Conservation (phyloP, 23 tunicate species). For the Corella eumyota region DNA sequence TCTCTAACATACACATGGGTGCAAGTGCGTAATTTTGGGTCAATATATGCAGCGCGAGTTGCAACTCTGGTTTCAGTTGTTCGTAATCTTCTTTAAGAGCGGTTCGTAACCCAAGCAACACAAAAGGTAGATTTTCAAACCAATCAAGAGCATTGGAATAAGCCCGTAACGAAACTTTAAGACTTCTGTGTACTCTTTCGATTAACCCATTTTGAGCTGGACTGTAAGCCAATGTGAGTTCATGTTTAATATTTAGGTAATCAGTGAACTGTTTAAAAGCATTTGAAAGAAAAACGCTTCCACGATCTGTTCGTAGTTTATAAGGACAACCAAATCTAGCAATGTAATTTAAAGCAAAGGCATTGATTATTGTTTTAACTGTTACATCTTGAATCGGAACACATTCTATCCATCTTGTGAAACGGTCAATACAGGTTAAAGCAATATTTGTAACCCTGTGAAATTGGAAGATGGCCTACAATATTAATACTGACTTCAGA, state of each 20-base stretch:
- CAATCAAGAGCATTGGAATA: conserved; percentile 1
- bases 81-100: conserved; percentile 7
- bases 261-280: background rate
- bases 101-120: conserved; percentile 5
- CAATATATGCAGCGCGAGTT: too few species aligned
- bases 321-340: conserved; percentile 5
- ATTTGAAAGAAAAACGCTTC: conserved; percentile 7
- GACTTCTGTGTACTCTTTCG: conserved; percentile 12
- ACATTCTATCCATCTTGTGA: conserved; percentile 3
- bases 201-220: conserved; percentile 5
- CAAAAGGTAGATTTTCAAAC: conserved; percentile 8
- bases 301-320: conserved; percentile 6
- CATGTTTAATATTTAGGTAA: background rate
- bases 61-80: too few species aligned
- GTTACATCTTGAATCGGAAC: too few species aligned
- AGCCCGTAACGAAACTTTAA: conserved; percentile 8
- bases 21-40: too few species aligned
- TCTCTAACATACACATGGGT: too few species aligned
- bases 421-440: conserved; percentile 3
- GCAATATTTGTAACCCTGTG: conserved; percentile 3
- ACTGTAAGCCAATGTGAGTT: background rate
- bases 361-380: too few species aligned
- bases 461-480: conserved; percentile 12
- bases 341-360: too few species aligned
- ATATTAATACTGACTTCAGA: conserved; percentile 5